phyloP scores from a whole-genome alignment of 2,888 invertebrate genomes.

The Rhabditoides inermis region DNA sequence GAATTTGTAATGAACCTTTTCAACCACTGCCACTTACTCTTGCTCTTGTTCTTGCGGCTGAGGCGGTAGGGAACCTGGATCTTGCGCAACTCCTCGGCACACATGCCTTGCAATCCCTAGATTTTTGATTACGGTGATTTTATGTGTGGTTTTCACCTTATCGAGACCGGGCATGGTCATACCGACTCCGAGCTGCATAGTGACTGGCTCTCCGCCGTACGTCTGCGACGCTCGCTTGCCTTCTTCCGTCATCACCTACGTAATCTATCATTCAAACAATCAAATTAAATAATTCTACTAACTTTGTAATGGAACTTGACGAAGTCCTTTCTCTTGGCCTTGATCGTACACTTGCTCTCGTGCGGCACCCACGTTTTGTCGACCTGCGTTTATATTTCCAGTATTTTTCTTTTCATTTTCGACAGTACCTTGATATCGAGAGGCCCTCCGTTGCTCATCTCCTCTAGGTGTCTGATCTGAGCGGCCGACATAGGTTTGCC shows the following conservation, averaged over 20 bases:
- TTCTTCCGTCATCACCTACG: slow-evolving; percentile 27
- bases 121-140: background rate
- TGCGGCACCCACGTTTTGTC: slow-evolving; percentile 18
- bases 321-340: slow-evolving; percentile 46
- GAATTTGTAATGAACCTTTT: too few species aligned
- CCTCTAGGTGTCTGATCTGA: slow-evolving; percentile 50
- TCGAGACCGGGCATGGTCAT: slow-evolving; percentile 52
- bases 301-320: slow-evolving; percentile 52
- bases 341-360: slow-evolving; percentile 32
- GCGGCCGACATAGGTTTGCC: slow-evolving; percentile 52
- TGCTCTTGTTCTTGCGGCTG: slow-evolving; percentile 44
- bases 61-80: slow-evolving; percentile 48
- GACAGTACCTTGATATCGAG: slow-evolving; percentile 44
- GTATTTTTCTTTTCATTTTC: background rate
- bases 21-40: too few species aligned
- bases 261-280: background rate
- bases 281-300: background rate
- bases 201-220: slow-evolving; percentile 42
- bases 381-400: slow-evolving; percentile 12
- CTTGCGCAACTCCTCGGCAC: slow-evolving; percentile 45
- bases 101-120: slow-evolving; percentile 43
- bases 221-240: slow-evolving; percentile 31
- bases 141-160: slow-evolving; percentile 29
- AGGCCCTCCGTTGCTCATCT: slow-evolving; percentile 47
- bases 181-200: slow-evolving; percentile 50